Base-by-base conservation (phyloP, 1,140 invertebrate species). In the Drosophila littoralis region DNA sequence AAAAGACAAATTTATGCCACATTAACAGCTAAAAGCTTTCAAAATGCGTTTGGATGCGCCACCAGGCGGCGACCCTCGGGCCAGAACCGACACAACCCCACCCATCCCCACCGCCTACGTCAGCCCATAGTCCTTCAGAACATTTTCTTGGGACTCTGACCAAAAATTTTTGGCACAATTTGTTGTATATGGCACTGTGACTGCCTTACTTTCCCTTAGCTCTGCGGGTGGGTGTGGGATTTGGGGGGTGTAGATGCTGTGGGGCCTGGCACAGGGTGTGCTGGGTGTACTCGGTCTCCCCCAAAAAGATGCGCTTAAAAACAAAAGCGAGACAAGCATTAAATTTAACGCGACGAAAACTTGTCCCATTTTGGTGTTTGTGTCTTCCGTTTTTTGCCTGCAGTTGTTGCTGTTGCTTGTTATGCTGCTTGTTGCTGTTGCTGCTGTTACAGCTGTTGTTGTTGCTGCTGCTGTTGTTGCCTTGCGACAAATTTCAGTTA, bases 11-110 rank as follows among this genome's bases (percentile, higher is more conserved):
- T 88, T 88, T 88, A 88, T 88, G 83, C 83, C 83, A 88, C 83
- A 88, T 88, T 88, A 88, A 88, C 83, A 88, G 83, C 83, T 88
- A 88, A 89, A 88, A 88, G 83, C 83, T 88, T 88, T 88, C 83
- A 88, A 88, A 88, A 88, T 88, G 83, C 83, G 83, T 86, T 86
- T 83, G 61, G 61, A 78, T 88, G 78, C 65, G 79, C 84, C 80
- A 77, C 35, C 65, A 74, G 46, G 42, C 51, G 45, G 38, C 54
- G 40, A 75, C 73, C 73, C 73, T 75, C 60, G 46, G 68, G 73
- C 68, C 54, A 42, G 38, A 32, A 42, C 58, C 71, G 28, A 55
- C 15, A 51, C 42, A n/a, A 15, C 7, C 6, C 10, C 33, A 32
- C 35, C 38, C 8, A 10, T 0, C n/a, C 40, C 10, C 63, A 6